phyloP scores from a whole-genome alignment of 2,113 vertebrate genomes.

The Chrysochloris asiatica region DNA sequence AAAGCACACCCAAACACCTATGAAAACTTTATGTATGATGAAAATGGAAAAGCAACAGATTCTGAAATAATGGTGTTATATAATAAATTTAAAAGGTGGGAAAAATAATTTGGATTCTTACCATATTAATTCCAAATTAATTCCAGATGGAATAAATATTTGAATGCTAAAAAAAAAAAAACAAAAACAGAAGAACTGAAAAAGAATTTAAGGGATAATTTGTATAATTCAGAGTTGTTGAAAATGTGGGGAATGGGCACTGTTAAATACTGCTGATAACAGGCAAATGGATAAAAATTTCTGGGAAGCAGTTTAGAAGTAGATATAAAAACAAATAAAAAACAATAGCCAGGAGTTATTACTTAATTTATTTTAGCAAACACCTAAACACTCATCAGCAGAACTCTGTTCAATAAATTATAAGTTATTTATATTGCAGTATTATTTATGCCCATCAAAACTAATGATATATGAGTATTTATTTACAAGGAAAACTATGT shows the following conservation, averaged over 20 bases:
- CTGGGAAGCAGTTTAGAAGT: background rate
- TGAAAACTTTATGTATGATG: background rate
- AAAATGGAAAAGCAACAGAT: background rate
- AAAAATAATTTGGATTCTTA: background rate
- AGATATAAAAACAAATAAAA: constrained; percentile 25
- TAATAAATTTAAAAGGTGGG: background rate
- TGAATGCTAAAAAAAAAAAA: background rate
- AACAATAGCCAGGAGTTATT: background rate
- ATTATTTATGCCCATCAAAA: background rate
- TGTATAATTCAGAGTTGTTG: background rate
- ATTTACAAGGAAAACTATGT: background rate
- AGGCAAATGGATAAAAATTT: background rate
- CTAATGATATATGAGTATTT: background rate
- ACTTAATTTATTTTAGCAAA: constrained; percentile 14
- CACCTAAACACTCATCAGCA: background rate
- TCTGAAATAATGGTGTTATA: background rate
- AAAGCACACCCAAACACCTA: background rate
- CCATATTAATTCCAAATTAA: background rate
- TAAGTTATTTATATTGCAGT: background rate
- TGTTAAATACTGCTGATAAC: background rate
- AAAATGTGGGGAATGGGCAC: background rate
- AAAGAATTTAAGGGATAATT: background rate
- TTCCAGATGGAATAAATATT: background rate
- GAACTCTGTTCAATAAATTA: background rate
- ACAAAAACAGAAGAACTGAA: background rate